Conservation (phyloP, 2,113 vertebrate genomes). For the Dascyllus trimaculatus region DNA sequence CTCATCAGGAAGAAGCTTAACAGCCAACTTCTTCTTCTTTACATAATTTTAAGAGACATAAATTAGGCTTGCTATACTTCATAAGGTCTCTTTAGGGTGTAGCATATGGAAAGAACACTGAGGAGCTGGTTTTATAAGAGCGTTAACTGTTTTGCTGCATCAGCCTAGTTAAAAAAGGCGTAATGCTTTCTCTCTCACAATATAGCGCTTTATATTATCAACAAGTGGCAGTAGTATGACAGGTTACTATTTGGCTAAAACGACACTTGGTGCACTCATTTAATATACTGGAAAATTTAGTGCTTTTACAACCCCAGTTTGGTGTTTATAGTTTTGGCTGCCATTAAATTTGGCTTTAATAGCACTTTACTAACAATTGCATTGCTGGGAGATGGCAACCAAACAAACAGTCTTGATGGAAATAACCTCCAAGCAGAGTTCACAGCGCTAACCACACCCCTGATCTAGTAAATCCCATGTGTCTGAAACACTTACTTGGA, state of each 20-base stretch:
- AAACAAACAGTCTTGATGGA: constrained; percentile 3
- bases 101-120: constrained; percentile 15
- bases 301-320: neutral
- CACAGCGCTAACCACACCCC: too few species aligned
- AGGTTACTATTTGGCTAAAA: neutral
- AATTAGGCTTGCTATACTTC: constrained; percentile 4
- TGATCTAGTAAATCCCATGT: neutral
- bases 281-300: neutral
- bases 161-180: constrained; percentile 1
- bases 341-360: neutral
- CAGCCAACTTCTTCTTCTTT: constrained; percentile 30
- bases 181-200: constrained; percentile 9
- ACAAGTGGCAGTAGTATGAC: neutral
- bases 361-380: neutral
- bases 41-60: constrained; percentile 23
- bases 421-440: neutral
- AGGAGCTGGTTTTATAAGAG: constrained; percentile 22
- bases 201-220: constrained; percentile 7
- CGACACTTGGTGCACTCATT: neutral
- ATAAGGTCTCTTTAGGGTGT: constrained; percentile 11
- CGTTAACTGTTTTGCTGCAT: constrained; percentile 10
- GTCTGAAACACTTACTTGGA: neutral
- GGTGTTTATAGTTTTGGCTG: constrained; percentile 1
- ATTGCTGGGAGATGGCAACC: neutral
- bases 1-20: constrained; percentile 29